Conservation (phyloP, 2,888 invertebrate genomes). For the Rhagonycha fulva region DNA sequence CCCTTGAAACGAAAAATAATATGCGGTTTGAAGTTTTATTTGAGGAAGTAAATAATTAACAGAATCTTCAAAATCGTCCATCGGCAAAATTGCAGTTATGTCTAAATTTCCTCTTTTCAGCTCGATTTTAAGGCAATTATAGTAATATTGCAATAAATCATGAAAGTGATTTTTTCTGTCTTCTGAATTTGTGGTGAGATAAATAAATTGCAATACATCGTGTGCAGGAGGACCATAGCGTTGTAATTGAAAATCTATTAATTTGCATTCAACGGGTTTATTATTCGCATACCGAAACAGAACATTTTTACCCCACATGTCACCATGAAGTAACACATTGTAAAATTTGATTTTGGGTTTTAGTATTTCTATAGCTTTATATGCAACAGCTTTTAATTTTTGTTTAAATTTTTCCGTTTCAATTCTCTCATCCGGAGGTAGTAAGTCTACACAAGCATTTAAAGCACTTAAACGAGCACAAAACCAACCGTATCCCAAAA, state of each 20-base stretch:
- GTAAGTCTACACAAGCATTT: conserved; percentile 17
- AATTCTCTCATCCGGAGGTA: conserved; percentile 16
- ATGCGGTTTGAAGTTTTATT: conserved; percentile 32
- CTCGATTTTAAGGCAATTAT: conserved; percentile 19
- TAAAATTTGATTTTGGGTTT: conserved; percentile 47
- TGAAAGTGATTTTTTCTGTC: conserved; percentile 32
- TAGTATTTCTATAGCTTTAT: conserved; percentile 41
- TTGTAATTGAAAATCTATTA: conserved; percentile 48
- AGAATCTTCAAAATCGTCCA: conserved; percentile 23
- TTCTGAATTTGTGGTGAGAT: conserved; percentile 33
- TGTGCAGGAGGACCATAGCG: conserved; percentile 66
- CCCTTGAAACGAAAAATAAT: conserved; percentile 12
- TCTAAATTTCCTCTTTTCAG: conserved; percentile 22
- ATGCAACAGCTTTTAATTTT: conserved; percentile 14
- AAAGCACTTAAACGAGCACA: conserved; percentile 16
- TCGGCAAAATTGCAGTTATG: conserved; percentile 16
- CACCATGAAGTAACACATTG: conserved; percentile 51
- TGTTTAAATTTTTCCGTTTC: conserved; percentile 20
- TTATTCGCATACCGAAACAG: conserved; percentile 40
- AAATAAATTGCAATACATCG: conserved; percentile 58
- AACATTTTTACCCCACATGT: conserved; percentile 46
- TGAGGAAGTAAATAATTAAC: conserved; percentile 29
- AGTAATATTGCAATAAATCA: conserved; percentile 32
- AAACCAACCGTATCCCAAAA: conserved; percentile 41
- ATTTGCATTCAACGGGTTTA: conserved; percentile 37